These are phyloP conservation scores for Monochamus saltuarius DNA, from an alignment of 1,140 invertebrate genomes.

Conservation along the genomic window DNA sequence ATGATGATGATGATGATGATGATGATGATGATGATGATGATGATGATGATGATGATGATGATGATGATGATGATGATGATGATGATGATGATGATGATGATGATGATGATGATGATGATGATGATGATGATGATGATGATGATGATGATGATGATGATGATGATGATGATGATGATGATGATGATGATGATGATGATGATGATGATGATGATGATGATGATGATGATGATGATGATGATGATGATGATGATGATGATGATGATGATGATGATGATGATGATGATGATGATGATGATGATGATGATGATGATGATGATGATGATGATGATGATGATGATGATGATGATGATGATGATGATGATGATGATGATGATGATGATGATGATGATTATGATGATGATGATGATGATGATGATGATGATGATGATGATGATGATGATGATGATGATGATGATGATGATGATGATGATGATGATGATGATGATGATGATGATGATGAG, in stretches of 20 bases:
- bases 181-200: background rate
- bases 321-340: constrained; percentile 9
- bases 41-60: too few relatives aligned
- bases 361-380: constrained; percentile 7
- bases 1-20: too few relatives aligned
- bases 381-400: constrained; percentile 7
- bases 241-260: constrained; percentile 7
- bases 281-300: constrained; percentile 2
- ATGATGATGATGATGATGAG: constrained; percentile 7
- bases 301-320: constrained; percentile 2
- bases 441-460: constrained; percentile 8
- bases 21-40: too few relatives aligned
- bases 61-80: too few relatives aligned
- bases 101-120: constrained; percentile 9
- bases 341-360: constrained; percentile 8
- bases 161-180: constrained; percentile 8
- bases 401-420: constrained; percentile 8
- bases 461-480: constrained; percentile 7
- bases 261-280: constrained; percentile 7
- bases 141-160: constrained; percentile 5
- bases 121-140: constrained; percentile 9
- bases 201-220: background rate
- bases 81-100: too few relatives aligned
- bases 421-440: constrained; percentile 7
- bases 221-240: constrained; percentile 9